phyloP scores from a whole-genome alignment of 2,888 invertebrate species.

The Sisyra terminalis region DNA sequence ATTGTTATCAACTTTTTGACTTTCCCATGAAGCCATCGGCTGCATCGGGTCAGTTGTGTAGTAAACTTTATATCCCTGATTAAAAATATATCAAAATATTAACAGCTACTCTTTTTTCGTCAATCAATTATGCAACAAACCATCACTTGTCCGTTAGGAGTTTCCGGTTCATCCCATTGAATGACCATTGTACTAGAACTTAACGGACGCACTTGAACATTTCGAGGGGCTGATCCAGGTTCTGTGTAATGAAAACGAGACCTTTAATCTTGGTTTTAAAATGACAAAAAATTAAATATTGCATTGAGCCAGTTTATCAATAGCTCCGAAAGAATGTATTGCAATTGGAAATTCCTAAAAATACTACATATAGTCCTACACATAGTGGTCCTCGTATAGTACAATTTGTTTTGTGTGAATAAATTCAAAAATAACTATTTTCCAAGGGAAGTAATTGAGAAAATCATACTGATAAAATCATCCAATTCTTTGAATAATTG shows the following conservation, averaged over 20 bases:
- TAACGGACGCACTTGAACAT: constrained; percentile 84
- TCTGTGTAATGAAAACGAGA: constrained; percentile 37
- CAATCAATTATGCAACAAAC: constrained; percentile 36
- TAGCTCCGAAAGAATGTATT: no score
- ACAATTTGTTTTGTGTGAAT: no score
- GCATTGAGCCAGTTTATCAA: neutral
- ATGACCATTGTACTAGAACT: constrained; percentile 94
- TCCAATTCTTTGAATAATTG: no score
- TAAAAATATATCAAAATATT: constrained; percentile 11
- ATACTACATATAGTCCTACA: no score
- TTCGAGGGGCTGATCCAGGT: constrained; percentile 88
- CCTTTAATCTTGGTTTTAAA: neutral
- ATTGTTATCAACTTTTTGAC: constrained; percentile 86
- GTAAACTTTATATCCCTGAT: constrained; percentile 91
- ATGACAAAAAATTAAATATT: neutral
- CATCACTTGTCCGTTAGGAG: constrained; percentile 93
- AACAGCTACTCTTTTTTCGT: constrained; percentile 1
- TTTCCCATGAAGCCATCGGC: constrained; percentile 79
- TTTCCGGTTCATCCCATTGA: constrained; percentile 96
- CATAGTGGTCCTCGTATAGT: no score
- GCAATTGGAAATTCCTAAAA: no score
- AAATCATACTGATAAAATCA: no score
- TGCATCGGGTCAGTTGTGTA: constrained; percentile 83
- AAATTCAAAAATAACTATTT: no score
- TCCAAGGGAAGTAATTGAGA: no score